Evolutionary conservation across 2,888 invertebrate species (phyloP), one percentile per base, ranked within the genome.

Genomic region (Bibio marci): DNA sequence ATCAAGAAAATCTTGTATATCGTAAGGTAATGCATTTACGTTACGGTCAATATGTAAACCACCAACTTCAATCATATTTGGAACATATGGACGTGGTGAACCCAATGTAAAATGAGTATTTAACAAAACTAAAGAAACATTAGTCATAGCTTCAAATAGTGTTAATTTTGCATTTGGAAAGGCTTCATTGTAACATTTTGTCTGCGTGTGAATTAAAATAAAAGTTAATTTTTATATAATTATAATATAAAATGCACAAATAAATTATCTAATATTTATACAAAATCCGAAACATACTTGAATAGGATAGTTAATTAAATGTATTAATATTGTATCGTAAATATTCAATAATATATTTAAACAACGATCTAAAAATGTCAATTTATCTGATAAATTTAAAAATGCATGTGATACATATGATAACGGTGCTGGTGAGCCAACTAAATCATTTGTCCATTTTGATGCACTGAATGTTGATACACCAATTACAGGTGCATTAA

Each of bases 1-100:
- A 26, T 61, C 57, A 4, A 67, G 47, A 33, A 63, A 64, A 14
- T 51, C 45, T 39, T 60, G 50, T 8, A 65, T 52, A 26, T 63
- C 1, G 57, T 49, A 14, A 48, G 51, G 0, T 49, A 47, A 38
- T 57, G 56, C 11, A 56, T 48, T 46, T 62, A 59, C 14, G 62
- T 56, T 19, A 61, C 61, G 6, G 61, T 60, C 17, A 58, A 50
- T 42, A 61, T 56, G 6, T 61, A 40, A 0, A 57, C n/a, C n/a
- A n/a, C n/a, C n/a, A n/a, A n/a, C n/a, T n/a, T n/a, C n/a, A n/a
- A n/a, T n/a, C n/a, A n/a, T 1, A 1, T 49, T 53, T 0, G 60
- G 62, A 1, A 60, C 56, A 46, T 52, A 48, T 3, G 60, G 56
- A 22, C 52, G 47, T 2, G 60, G 47, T 1, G 51, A 51, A 1